Evolutionary conservation across 2,888 invertebrate genomes (phyloP).

Genomic region (Dryobotodes eremita): DNA sequence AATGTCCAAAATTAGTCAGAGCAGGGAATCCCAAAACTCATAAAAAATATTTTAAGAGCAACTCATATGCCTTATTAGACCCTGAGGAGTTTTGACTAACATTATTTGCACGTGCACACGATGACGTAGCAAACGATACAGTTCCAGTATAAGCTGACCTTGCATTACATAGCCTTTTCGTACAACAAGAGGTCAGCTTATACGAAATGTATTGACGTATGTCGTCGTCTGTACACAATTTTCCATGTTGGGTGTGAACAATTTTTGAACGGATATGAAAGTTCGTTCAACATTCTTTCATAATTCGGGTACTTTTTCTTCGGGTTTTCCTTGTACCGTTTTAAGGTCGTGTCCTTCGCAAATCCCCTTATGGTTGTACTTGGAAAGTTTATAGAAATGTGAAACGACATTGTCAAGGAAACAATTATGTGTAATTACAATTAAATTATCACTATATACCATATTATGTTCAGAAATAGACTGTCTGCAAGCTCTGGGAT

Average conservation of each 20-base stretch:
- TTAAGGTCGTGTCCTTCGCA: slow-evolving; percentile 46
- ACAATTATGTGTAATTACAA: slow-evolving; percentile 43
- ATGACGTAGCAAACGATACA: not conserved
- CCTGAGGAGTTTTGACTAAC: slow-evolving; percentile 39
- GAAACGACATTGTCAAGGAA: slow-evolving; percentile 47
- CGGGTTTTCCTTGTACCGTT: slow-evolving; percentile 50
- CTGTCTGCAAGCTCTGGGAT: slow-evolving; percentile 15
- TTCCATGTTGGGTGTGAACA: slow-evolving; percentile 40
- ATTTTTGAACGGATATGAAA: slow-evolving; percentile 59
- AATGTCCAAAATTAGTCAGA: slow-evolving; percentile 64
- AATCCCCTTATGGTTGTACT: slow-evolving; percentile 27
- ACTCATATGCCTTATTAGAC: slow-evolving; percentile 58
- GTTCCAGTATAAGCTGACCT: slow-evolving; percentile 20
- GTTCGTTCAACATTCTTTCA: slow-evolving; percentile 50
- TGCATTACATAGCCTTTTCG: not conserved
- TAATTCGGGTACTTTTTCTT: slow-evolving; percentile 46
- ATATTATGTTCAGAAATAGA: slow-evolving; percentile 35
- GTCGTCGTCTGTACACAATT: slow-evolving; percentile 14
- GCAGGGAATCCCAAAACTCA: slow-evolving; percentile 60
- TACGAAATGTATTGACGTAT: not conserved
- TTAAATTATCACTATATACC: slow-evolving; percentile 18
- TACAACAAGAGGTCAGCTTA: not conserved
- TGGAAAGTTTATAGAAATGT: slow-evolving; percentile 58
- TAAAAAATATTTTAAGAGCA: slow-evolving; percentile 56
- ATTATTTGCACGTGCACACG: slow-evolving; percentile 49